Conservation (phyloP, 1,140 invertebrate species). For the Harlomillsia oculata region DNA sequence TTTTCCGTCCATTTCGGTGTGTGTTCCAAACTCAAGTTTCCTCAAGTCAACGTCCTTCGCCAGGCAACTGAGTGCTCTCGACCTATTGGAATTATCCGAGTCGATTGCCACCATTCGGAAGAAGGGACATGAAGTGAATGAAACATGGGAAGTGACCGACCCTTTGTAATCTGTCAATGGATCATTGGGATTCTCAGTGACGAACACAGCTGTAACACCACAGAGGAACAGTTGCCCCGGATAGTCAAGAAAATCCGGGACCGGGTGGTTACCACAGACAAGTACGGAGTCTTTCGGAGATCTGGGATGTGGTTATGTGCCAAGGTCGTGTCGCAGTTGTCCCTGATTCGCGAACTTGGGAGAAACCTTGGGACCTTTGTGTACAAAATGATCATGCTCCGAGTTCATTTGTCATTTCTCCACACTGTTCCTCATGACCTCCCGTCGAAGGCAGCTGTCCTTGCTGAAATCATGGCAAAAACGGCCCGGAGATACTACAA, state of each 20-base stretch:
- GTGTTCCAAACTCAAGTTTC: background rate
- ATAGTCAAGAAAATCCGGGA: slow-evolving; percentile 3
- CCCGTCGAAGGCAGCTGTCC: too few species aligned
- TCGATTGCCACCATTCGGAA: background rate
- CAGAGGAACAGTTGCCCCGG: background rate
- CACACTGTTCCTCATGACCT: too few species aligned
- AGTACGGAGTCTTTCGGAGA: background rate
- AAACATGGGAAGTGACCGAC: slow-evolving; percentile 9
- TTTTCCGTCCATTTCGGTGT: slow-evolving; percentile 7
- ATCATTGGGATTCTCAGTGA: background rate
- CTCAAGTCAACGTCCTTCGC: slow-evolving; percentile 1
- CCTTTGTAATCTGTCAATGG: slow-evolving; percentile 9
- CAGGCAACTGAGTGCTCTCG: background rate
- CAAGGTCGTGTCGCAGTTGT: background rate
- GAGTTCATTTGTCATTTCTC: too few species aligned
- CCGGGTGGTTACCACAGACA: background rate
- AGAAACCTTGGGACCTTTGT: background rate
- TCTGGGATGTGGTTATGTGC: slow-evolving; percentile 1
- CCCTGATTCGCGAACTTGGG: background rate
- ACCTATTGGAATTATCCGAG: background rate
- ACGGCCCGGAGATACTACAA: too few species aligned
- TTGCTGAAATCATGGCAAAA: too few species aligned
- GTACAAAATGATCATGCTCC: background rate
- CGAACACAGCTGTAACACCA: background rate
- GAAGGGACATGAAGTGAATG: background rate